A percentile compares a stretch with the other conserved stretches of the same genome.
Evolutionary conservation across 2,797 vertebrate species (phyloP).

Genomic region (Spea hammondii): DNA sequence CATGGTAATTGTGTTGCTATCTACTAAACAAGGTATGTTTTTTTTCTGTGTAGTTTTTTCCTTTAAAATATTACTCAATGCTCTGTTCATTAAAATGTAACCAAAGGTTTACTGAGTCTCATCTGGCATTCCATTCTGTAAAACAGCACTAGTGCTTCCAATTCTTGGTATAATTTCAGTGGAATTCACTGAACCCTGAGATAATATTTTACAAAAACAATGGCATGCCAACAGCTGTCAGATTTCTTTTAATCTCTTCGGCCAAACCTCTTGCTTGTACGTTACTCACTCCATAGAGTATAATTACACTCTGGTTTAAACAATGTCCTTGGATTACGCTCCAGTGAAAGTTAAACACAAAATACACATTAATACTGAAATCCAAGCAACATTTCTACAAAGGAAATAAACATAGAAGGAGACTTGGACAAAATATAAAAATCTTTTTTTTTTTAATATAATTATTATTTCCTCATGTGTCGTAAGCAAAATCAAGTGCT

Average conservation of each 20-base stretch:
- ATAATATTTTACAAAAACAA: slow-evolving; percentile 22
- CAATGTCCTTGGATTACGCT: slow-evolving; percentile 16
- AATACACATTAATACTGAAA: slow-evolving; percentile 14
- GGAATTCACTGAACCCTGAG: slow-evolving; percentile 21
- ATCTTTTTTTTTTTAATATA: too few relatives aligned
- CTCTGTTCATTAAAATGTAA: neutral
- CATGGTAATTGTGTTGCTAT: too few relatives aligned
- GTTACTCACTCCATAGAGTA: slow-evolving; percentile 4
- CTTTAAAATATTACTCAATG: too few relatives aligned
- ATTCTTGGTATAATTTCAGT: slow-evolving; percentile 17
- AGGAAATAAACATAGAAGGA: neutral
- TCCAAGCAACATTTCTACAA: slow-evolving; percentile 7
- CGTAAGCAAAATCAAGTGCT: too few relatives aligned
- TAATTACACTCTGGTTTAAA: slow-evolving; percentile 27
- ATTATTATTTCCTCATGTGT: too few relatives aligned
- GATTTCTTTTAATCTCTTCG: neutral
- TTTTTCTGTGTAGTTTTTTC: too few relatives aligned
- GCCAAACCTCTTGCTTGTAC: neutral
- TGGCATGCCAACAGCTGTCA: slow-evolving; percentile 20
- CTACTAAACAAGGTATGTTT: too few relatives aligned
- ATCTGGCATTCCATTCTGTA: slow-evolving; percentile 13
- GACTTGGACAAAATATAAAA: neutral
- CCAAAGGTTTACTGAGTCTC: slow-evolving; percentile 13
- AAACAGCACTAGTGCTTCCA: slow-evolving; percentile 16
- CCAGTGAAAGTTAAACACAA: slow-evolving; percentile 12